These are phyloP conservation scores for Gallinago jamesoni DNA, from an alignment of 2,113 vertebrate species.

Conservation along the genomic window DNA sequence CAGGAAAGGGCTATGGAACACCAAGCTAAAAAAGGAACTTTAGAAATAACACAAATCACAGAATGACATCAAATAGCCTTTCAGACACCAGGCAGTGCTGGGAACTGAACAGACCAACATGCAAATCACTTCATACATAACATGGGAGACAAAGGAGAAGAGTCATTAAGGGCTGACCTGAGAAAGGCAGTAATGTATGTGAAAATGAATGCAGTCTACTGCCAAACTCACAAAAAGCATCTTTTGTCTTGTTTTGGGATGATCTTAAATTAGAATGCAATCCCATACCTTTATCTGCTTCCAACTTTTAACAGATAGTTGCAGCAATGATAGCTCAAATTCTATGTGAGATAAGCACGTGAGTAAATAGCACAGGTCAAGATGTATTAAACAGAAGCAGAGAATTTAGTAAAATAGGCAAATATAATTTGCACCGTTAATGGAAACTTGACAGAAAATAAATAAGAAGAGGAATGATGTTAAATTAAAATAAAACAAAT, in stretches of 20 bases:
- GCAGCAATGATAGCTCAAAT: not conserved
- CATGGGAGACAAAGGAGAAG: not conserved
- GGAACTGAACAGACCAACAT: constrained; percentile 13
- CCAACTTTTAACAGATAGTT: not conserved
- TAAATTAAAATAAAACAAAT: constrained; percentile 31
- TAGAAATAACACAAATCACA: constrained; percentile 26
- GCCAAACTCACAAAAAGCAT: not conserved
- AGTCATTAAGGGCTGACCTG: not conserved
- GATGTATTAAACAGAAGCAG: not conserved
- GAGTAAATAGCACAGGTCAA: not conserved
- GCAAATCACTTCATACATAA: not conserved
- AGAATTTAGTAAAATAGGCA: constrained; percentile 11
- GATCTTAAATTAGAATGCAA: not conserved
- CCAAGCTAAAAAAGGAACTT: not conserved
- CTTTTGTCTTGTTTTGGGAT: not conserved
- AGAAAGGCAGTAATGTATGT: not conserved
- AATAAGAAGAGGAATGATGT: not conserved
- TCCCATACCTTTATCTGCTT: not conserved
- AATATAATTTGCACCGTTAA: not conserved
- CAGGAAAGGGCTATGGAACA: not conserved
- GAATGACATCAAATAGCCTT: not conserved
- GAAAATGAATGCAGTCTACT: not conserved
- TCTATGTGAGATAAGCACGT: not conserved
- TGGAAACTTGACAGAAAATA: constrained; percentile 22
- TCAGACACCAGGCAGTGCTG: not conserved